Base-by-base conservation (phyloP, 2,888 invertebrate species). In the Spialia ferax region DNA sequence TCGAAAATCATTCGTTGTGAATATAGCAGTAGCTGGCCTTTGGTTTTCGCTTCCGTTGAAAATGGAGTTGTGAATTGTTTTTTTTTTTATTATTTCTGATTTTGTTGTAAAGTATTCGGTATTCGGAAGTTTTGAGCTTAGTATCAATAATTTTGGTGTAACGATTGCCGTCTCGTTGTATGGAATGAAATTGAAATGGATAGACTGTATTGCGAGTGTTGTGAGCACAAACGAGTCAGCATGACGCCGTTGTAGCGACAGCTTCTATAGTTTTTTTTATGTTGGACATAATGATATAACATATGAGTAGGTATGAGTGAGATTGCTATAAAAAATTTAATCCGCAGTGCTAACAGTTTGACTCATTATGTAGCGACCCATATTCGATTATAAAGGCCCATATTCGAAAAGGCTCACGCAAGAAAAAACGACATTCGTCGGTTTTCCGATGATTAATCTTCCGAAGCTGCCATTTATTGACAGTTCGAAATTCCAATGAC, bases 11-110 rank as follows among this genome's bases (percentile, higher is more conserved):
- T 57, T 50, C 64, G 65, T 59, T 65, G 65, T 65, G 65, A 59
- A 59, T 48, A 35, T 26, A 38, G 80, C 84, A 83, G 84, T 83
- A 81, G 84, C 83, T 74, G 83, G 83, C 81, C 80, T 76, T 76
- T 73, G 72, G 52, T 56, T 69, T 74, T 74, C 73, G 80, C 79
- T 79, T 77, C 69, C 59, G 54, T 65, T 54, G 45, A 48, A 62
- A 50, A 42, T 57, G 56, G 35, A 56, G 56, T 68, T 68, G 68
- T 68, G 62, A 62, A 35, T 45, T 18, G 26, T 29, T 10, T 59
- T 38, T 26, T 48, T 29, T 66, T 48, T 11, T 38, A 22, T 15
- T 23, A n/a, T 57, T 66, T 50, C 20, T n/a, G 22, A 50, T 66
- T 52, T 26, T 38, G 42, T 54, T 54, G 10, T 23, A 61, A 67